These are phyloP conservation scores for Macaria liturata DNA, from an alignment of 2,888 invertebrate genomes.

Conservation along the genomic window DNA sequence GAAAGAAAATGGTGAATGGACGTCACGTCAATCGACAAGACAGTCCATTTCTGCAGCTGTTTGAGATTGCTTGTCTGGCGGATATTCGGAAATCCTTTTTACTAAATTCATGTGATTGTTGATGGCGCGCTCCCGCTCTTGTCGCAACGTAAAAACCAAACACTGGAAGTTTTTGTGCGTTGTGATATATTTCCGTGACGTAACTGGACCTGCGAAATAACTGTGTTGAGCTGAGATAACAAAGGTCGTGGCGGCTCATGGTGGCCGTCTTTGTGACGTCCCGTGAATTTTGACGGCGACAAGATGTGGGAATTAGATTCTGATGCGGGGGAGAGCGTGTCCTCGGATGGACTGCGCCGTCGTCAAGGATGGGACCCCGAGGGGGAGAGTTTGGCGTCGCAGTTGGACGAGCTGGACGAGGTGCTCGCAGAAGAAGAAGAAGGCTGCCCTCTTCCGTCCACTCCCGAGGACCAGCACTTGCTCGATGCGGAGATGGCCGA, in stretches of 20 bases:
- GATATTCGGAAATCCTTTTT: slow-evolving; percentile 15
- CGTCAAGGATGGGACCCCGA: slow-evolving; percentile 81
- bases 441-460: slow-evolving; percentile 93
- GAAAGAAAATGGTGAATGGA: slow-evolving; percentile 25
- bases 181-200: slow-evolving; percentile 61
- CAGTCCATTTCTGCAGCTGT: slow-evolving; percentile 42
- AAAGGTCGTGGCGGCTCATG: slow-evolving; percentile 66
- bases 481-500: slow-evolving; percentile 94
- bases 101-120: slow-evolving; percentile 33
- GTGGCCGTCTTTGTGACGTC: slow-evolving; percentile 50
- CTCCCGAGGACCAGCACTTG: slow-evolving; percentile 92
- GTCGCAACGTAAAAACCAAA: not conserved
- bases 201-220: slow-evolving; percentile 66
- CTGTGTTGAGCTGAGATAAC: slow-evolving; percentile 54
- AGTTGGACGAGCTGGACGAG: slow-evolving; percentile 79
- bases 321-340: slow-evolving; percentile 68
- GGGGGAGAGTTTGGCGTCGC: slow-evolving; percentile 73
- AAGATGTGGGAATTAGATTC: slow-evolving; percentile 79
- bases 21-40: slow-evolving; percentile 10
- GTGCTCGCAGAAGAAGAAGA: slow-evolving; percentile 90
- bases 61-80: slow-evolving; percentile 24
- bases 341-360: slow-evolving; percentile 76
- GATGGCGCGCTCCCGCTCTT: slow-evolving; percentile 5
- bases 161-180: slow-evolving; percentile 18
- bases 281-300: slow-evolving; percentile 51